phyloP scores from a whole-genome alignment of 2,113 vertebrate species.

The Glaucidium brasilianum region DNA sequence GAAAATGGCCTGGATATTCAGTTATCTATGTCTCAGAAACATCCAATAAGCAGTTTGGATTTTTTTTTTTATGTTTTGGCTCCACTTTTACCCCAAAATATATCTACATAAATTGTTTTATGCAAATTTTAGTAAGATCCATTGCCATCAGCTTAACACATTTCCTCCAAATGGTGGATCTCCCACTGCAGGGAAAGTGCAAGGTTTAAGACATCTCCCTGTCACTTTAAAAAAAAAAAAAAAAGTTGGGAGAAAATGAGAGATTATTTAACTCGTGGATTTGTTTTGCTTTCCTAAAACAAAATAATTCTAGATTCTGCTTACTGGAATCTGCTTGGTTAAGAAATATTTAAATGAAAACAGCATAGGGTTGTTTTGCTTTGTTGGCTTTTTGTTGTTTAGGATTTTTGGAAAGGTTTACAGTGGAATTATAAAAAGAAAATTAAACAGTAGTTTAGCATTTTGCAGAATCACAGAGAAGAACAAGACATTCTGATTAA shows the following conservation, averaged over 20 bases:
- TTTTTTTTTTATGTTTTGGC: neutral
- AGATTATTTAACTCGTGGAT: neutral
- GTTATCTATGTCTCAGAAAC: neutral
- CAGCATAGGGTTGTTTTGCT: neutral
- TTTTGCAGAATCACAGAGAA: neutral
- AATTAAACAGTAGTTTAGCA: neutral
- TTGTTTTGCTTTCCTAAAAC: slow-evolving; percentile 41
- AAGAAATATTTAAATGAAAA: slow-evolving; percentile 45
- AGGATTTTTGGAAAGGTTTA: slow-evolving; percentile 25
- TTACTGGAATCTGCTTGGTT: slow-evolving; percentile 25
- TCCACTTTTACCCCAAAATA: neutral
- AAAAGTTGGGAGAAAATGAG: neutral
- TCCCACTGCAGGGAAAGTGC: neutral
- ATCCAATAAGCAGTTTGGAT: neutral
- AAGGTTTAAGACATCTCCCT: neutral
- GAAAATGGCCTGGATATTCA: neutral
- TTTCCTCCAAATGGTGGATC: neutral
- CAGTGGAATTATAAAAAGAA: neutral
- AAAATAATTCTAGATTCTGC: slow-evolving; percentile 25
- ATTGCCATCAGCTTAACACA: neutral
- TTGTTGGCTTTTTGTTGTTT: slow-evolving; percentile 22
- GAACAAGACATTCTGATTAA: neutral
- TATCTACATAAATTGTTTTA: neutral
- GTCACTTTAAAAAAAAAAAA: neutral
- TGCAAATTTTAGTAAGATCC: slow-evolving; percentile 1